Evolutionary conservation across 2,113 vertebrate genomes (phyloP), one percentile per base, ranked within the genome.

Genomic region (zebrafish (Danio rerio)): DNA sequence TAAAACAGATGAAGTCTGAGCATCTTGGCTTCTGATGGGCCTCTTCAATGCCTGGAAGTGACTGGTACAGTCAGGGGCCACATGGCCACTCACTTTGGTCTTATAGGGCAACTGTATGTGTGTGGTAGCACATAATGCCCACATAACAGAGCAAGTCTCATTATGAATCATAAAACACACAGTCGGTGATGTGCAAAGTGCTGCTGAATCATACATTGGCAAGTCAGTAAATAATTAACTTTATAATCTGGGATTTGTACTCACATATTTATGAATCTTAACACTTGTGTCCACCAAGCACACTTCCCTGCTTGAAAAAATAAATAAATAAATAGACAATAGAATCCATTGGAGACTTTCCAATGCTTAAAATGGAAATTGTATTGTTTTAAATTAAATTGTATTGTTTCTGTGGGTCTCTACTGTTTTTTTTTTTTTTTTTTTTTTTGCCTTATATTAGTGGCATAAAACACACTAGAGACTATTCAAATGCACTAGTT

Each of bases 1-100:
- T 83, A 83, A 83, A 83, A 83, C 81, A 78, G 74, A 78, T 83
- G 74, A 83, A 83, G 63, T 59, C 73, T 50, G 81, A 83, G 73
- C 65, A 66, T 70, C 53, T 83, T 70, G 63, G 65, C 74, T 59
- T 50, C 62, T 68, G 72, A 49, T 50, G 73, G 73, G 21, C 31
- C 12, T 63, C 47, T 53, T 47, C 40, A 55, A 75, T 56, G 59
- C 49, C 49, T 66, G 76, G 49, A 63, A 75, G 69, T 63, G 69
- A 53, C 81, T 65, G 31, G 15, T 55, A 50, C 42, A 69, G 43
- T 68, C 18, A 49, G 59, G 10, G 74, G 45, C 63, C 65, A 47
- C 49, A 69, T 40, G 45, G n/a, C n/a, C 61, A 18, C 13, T 18
- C 10, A 3, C 40, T 47, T 12, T 15, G 47, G 68, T 52, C 56